Evolutionary conservation across 2,113 vertebrate genomes (phyloP).

Genomic region (Orientallactaga bullata): DNA sequence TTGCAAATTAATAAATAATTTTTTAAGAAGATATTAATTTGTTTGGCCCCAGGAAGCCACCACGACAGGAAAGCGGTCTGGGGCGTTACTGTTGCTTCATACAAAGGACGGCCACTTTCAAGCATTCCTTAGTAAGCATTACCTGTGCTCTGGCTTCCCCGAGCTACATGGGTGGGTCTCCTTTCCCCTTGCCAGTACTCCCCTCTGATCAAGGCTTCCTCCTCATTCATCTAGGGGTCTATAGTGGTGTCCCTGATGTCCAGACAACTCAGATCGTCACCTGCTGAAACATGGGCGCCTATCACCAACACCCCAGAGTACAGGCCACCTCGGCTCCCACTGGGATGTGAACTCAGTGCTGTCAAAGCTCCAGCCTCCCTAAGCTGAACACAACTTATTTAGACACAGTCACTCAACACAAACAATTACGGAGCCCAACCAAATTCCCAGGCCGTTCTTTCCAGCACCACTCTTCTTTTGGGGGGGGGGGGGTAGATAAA

Average conservation of each 20-base stretch:
- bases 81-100: not conserved
- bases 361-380: not conserved
- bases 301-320: not conserved
- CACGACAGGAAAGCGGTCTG: not conserved
- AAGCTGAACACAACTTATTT: too few species aligned
- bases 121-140: not conserved
- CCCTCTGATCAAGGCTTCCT: not conserved
- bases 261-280: too few species aligned
- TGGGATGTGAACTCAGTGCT: not conserved
- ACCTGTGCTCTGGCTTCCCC: not conserved
- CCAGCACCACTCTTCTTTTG: fast-evolving
- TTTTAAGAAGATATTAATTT: not conserved
- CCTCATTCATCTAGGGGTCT: not conserved
- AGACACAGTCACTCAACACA: too few species aligned
- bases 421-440: not conserved
- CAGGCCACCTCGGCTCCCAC: not conserved
- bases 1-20: too few species aligned
- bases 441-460: fast-evolving
- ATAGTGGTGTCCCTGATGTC: not conserved
- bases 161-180: not conserved
- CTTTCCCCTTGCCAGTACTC: not conserved
- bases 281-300: not conserved
- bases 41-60: not conserved
- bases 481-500: too few species aligned
- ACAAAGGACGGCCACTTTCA: not conserved